Evolutionary conservation across 2,797 vertebrate species (phyloP).

Genomic region (Takifugu ocellatus): DNA sequence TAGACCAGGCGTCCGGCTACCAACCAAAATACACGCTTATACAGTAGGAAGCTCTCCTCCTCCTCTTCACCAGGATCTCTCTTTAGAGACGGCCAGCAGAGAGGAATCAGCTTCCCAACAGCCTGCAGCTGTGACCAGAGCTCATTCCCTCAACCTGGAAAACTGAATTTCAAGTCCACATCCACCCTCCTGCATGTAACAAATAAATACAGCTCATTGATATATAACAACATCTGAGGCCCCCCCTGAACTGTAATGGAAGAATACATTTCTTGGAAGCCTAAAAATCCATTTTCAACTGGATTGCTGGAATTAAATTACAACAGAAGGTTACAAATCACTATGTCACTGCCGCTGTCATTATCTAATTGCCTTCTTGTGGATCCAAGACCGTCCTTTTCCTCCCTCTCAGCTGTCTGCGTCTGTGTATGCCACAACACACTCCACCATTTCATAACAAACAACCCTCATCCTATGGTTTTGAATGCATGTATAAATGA

Average conservation of each 20-base stretch:
- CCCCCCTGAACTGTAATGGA: constrained; percentile 2
- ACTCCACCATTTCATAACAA: too few species aligned
- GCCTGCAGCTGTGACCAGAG: background rate
- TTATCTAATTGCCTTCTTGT: constrained; percentile 45
- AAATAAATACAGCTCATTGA: too few species aligned
- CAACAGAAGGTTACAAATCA: constrained; percentile 46
- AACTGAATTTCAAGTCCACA: too few species aligned
- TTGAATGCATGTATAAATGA: too few species aligned
- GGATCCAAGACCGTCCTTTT: constrained; percentile 12
- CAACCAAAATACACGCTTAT: constrained; percentile 18
- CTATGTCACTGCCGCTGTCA: constrained; percentile 20
- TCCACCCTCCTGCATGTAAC: too few species aligned
- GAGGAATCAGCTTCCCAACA: too few species aligned
- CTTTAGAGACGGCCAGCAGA: too few species aligned
- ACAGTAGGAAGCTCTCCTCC: constrained; percentile 4
- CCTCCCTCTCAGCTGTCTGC: constrained; percentile 6
- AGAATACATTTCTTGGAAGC: constrained; percentile 32
- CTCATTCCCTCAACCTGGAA: background rate
- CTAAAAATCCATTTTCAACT: constrained; percentile 35
- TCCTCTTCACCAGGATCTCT: constrained; percentile 24
- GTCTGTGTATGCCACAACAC: too few species aligned
- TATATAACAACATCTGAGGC: too few species aligned
- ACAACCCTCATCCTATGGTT: too few species aligned
- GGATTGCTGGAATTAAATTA: constrained; percentile 30
- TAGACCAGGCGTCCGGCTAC: constrained; percentile 23